phyloP scores from a whole-genome alignment of 2,113 vertebrate species.

The Calcarius ornatus region DNA sequence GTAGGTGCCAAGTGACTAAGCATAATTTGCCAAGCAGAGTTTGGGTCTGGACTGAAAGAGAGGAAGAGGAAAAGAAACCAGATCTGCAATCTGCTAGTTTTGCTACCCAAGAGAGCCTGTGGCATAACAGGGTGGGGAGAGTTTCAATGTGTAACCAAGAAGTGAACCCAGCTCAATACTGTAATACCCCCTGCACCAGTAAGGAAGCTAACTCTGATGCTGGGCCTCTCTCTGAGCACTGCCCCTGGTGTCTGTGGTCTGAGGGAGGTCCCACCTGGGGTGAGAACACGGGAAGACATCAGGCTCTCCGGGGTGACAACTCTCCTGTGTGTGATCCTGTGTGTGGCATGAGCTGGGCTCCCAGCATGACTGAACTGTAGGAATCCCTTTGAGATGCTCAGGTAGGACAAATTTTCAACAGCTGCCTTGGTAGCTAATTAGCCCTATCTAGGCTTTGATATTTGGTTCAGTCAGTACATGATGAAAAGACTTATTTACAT shows the following conservation, averaged over 20 bases:
- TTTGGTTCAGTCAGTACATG: background rate
- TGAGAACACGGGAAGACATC: background rate
- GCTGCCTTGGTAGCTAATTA: conserved; percentile 32
- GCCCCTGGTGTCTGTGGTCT: background rate
- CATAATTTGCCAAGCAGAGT: accelerated
- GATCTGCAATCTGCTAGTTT: background rate
- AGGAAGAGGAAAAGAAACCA: background rate
- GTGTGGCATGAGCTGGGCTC: background rate
- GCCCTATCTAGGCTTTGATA: conserved; percentile 10
- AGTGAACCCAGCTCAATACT: accelerated
- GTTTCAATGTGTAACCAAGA: background rate
- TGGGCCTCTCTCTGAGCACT: background rate
- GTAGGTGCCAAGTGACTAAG: background rate
- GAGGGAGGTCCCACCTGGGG: background rate
- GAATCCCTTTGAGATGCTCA: background rate
- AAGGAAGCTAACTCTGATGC: background rate
- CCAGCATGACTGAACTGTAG: background rate
- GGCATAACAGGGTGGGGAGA: background rate
- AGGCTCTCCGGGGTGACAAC: accelerated
- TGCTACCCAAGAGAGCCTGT: background rate
- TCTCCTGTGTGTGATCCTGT: accelerated
- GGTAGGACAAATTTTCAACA: conserved; percentile 33
- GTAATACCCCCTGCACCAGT: too few species aligned
- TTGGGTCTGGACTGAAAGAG: background rate
- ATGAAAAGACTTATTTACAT: conserved; percentile 42